Evolutionary conservation across 2,113 vertebrate species (phyloP), one percentile per base, ranked within the genome.

Genomic region (Gobio gobio): DNA sequence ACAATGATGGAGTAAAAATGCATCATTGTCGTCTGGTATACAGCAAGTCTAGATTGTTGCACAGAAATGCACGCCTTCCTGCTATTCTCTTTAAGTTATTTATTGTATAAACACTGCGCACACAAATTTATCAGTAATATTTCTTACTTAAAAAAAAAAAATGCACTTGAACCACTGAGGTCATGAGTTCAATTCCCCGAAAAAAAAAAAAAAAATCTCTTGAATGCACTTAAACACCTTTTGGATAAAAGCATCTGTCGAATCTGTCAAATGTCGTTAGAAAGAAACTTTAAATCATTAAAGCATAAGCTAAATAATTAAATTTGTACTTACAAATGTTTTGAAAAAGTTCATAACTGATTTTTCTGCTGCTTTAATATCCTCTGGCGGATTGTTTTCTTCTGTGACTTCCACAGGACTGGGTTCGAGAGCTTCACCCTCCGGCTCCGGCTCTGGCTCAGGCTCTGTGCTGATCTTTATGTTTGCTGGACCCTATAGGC

Each of bases 331-430:
- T 93, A 99, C 98, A 91, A 99, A 90, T 0, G 96, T 96, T 96
- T 96, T 99, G 92, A 99, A 97, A 96, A 99, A 99, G 93, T 98
- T 99, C 98, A 99, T 99, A 96, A 99, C 92, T 94, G 96, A 79
- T 83, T 93, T 94, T 61, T 94, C 90, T 66, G 96, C 96, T 24
- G 68, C 70, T 63, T 88, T 51, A 91, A 45, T 43, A n/a, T 95
- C 93, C 90, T 75, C 86, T 1, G 86, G 81, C 36, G 84, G 77
- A 54, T 59, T 22, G 81, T 77, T 82, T 79, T 84, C 87, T 79
- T 87, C n/a, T 72, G 90, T 86, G 78, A 73, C 74, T 79, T 87
- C 85, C 33, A 75, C 89, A 76, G 85, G 87, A 80, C 64, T 16
- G 26, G 80, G 85, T 40, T 86, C 82, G 74, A 14, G 29, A 84